Evolutionary conservation across 2,113 vertebrate species (phyloP), one percentile per base, ranked within the genome.

Genomic region (Chascanopsetta lugubris): DNA sequence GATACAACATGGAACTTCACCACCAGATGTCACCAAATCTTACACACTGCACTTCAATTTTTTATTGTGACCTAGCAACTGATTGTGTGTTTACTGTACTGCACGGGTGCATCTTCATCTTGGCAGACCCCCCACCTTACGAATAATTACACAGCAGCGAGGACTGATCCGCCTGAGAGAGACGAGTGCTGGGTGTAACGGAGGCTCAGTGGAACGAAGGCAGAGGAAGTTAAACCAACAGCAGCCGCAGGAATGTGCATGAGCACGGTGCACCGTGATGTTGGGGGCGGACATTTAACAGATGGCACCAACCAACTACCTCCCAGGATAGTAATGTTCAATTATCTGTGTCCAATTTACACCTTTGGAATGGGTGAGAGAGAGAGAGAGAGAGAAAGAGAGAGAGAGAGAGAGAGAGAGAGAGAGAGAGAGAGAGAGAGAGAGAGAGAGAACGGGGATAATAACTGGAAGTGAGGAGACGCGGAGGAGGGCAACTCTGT

Each of bases 261-360:
- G 53, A 67, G 77, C 61, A 73, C 67, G 63, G 51, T 77, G 65
- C 70, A 54, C 71, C 72, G 64, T 84, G 85, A 86, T 89, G 80
- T 86, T 59, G 72, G 69, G 84, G 88, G 84, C 82, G 80, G 85
- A 89, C 75, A 43, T 84, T 80, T 82, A 90, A 85, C 89, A 91
- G 88, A 90, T 90, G 89, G 87, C 51, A 27, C 56, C 64, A 50
- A 27, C 56, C 64, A 50, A 81, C 83, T 79, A 58, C 75, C 72
- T 88, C 85, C 84, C 79, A 80, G 79, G 86, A 85, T 88, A 88
- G 85, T 86, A 85, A 88, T 87, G 88, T 84, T 91, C 85, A 90
- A 91, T 92, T 90, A 91, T 87, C 79, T 87, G 85, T 88, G 75
- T 90, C 89, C 85, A 90, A 90, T 92, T 91, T 88, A 81, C 84